Percentiles rank a stretch among this genome's conserved stretches.
These are phyloP conservation scores for Drosophila borealis DNA, from an alignment of 2,888 invertebrate species.

Conservation along the genomic window DNA sequence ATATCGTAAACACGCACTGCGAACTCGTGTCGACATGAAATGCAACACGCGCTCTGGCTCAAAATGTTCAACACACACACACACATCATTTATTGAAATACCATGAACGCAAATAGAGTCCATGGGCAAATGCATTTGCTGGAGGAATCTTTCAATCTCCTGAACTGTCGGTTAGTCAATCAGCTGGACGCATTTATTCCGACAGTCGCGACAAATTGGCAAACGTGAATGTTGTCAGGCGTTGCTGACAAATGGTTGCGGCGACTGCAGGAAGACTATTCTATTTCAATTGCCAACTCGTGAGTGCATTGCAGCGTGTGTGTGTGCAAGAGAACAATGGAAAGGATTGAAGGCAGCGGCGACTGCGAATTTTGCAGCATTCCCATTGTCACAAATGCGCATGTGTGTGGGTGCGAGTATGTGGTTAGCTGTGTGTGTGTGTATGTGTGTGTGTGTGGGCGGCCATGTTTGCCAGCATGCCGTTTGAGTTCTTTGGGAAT, in stretches of 20 bases:
- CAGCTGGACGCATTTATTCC: slow-evolving; percentile 12
- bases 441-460: slow-evolving; percentile 22
- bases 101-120: not conserved
- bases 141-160: slow-evolving; percentile 1
- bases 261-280: slow-evolving; percentile 23
- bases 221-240: slow-evolving; percentile 28
- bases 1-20: not conserved
- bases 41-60: too few species aligned
- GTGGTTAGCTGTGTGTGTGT: slow-evolving; percentile 2
- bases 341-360: slow-evolving; percentile 36
- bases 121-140: not conserved
- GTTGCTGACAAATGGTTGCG: slow-evolving; percentile 35
- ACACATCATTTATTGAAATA: not conserved
- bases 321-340: slow-evolving; percentile 29
- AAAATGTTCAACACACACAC: too few species aligned
- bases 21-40: not conserved
- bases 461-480: slow-evolving; percentile 63
- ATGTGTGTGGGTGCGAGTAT: slow-evolving; percentile 18
- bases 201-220: slow-evolving; percentile 38
- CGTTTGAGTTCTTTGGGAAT: slow-evolving; percentile 61
- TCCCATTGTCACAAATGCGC: slow-evolving; percentile 31
- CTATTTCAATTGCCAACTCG: slow-evolving; percentile 20
- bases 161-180: slow-evolving; percentile 12
- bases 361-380: slow-evolving; percentile 24
- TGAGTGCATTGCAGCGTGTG: slow-evolving; percentile 27